These are phyloP conservation scores for Ameiurus melas DNA, from an alignment of 2,113 vertebrate genomes.

Conservation along the genomic window DNA sequence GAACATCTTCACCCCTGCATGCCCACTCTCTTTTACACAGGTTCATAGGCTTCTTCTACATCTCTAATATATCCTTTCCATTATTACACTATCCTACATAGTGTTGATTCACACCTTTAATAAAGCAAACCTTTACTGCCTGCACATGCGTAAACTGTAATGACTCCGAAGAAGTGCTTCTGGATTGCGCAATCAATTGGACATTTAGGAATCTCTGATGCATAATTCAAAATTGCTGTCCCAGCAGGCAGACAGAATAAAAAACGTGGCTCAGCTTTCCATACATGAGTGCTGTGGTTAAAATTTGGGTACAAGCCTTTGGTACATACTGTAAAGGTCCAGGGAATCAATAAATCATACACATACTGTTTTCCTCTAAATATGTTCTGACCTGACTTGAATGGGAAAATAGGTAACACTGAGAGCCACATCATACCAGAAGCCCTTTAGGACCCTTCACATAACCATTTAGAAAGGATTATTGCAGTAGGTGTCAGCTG, in stretches of 20 bases:
- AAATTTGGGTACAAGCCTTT: not conserved
- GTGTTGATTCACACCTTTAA: slow-evolving; percentile 21
- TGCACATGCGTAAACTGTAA: not conserved
- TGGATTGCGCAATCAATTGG: not conserved
- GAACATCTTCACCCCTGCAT: not conserved
- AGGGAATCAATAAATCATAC: not conserved
- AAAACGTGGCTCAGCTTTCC: not conserved
- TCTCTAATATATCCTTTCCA: not conserved
- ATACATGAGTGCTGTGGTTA: not conserved
- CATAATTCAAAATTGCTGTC: not conserved
- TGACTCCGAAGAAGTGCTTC: not conserved
- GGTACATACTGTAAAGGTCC: not conserved
- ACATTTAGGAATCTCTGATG: slow-evolving; percentile 7
- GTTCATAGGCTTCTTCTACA: not conserved
- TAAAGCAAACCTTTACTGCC: slow-evolving; percentile 2
- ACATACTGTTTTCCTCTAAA: not conserved
- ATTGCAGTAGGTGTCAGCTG: not conserved
- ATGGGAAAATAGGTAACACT: not conserved
- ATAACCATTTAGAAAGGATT: not conserved
- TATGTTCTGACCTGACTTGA: not conserved
- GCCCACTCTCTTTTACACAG: not conserved
- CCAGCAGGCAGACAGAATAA: not conserved
- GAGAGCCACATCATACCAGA: not conserved
- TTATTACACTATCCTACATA: not conserved
- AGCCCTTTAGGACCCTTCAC: not conserved